Evolutionary conservation across 1,140 invertebrate genomes (phyloP).

Genomic region (Bombus superbus): DNA sequence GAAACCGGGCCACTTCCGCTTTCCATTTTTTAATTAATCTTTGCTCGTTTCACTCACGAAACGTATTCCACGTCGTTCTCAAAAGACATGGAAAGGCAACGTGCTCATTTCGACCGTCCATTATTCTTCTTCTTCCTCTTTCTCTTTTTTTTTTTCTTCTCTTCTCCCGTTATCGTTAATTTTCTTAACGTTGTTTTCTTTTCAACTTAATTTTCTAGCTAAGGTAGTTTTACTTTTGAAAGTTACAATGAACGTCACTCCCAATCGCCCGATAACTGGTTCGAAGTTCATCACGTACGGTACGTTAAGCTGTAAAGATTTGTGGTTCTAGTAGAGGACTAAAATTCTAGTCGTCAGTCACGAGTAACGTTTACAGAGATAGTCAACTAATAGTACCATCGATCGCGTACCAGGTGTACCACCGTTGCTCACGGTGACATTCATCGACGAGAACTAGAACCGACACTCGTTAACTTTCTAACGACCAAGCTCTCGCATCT

Average conservation of each 20-base stretch:
- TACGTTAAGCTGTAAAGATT: constrained; percentile 35
- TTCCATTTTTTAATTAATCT: neutral
- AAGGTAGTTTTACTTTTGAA: constrained; percentile 57
- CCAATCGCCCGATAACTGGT: constrained; percentile 39
- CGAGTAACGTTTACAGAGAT: neutral
- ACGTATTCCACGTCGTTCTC: neutral
- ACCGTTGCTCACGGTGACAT: neutral
- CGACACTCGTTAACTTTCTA: neutral
- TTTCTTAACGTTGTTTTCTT: constrained; percentile 31
- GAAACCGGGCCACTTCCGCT: neutral
- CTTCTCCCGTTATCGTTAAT: no score
- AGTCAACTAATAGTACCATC: constrained; percentile 30
- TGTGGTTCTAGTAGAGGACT: constrained; percentile 32
- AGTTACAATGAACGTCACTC: constrained; percentile 55
- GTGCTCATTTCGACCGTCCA: neutral
- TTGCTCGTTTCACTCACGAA: neutral
- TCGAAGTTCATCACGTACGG: constrained; percentile 64
- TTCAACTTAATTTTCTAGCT: constrained; percentile 59
- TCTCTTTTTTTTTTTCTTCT: neutral
- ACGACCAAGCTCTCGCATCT: neutral
- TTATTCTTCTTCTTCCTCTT: neutral
- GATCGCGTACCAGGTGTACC: neutral
- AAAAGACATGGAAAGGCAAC: neutral
- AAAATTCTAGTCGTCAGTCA: constrained; percentile 32
- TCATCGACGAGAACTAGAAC: neutral